These are phyloP conservation scores for Chrysopilus asiliformis DNA, from an alignment of 2,888 invertebrate genomes.

Conservation along the genomic window DNA sequence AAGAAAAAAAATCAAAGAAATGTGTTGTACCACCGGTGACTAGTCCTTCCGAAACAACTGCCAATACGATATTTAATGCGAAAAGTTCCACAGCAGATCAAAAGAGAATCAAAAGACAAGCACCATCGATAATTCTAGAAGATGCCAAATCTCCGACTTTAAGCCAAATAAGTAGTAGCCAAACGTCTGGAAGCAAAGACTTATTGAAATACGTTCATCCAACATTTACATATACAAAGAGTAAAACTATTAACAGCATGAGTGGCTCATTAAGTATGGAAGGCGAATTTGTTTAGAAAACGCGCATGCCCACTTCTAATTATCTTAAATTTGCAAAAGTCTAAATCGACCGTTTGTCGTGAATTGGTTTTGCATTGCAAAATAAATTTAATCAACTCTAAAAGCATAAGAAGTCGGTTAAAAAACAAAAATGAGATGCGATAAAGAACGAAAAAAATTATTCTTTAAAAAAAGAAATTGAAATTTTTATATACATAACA, in stretches of 20 bases:
- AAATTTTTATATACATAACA: no score
- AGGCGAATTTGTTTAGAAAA: constrained; percentile 14
- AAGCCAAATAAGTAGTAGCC: constrained; percentile 1
- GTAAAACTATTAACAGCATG: constrained; percentile 1
- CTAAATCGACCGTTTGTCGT: no score
- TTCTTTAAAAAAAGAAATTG: no score
- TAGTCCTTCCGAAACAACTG: no score
- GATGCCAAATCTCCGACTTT: constrained; percentile 1
- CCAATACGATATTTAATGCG: neutral
- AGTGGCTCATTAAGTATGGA: constrained; percentile 12
- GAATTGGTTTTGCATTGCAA: no score
- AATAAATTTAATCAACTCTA: no score
- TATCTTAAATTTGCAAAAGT: no score
- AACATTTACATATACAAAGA: neutral
- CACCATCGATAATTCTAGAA: constrained; percentile 15
- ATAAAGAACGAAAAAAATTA: no score
- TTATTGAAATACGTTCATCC: neutral
- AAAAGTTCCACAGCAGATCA: neutral
- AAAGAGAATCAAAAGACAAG: neutral
- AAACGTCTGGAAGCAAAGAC: neutral
- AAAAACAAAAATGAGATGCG: no score
- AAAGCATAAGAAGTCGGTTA: no score
- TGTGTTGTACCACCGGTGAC: no score
- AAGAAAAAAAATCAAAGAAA: constrained; percentile 2
- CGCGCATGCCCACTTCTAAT: no score